Evolutionary conservation across 2,888 invertebrate species (phyloP), one percentile per base, ranked within the genome.

Genomic region (Argyra leucocephala): DNA sequence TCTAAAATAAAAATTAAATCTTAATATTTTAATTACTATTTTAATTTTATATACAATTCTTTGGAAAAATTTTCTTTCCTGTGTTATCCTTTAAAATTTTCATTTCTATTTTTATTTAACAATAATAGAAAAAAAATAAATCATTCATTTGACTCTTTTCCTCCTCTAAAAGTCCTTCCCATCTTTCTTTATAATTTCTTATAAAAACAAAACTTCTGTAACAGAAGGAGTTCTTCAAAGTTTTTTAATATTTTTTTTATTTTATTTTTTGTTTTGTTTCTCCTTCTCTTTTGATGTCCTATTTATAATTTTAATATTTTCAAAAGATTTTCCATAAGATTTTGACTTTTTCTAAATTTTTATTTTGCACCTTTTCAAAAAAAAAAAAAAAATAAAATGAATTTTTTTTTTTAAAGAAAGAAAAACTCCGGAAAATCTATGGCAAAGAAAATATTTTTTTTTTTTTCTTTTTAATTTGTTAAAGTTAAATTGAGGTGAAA

Each of bases 401-500:
- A 10, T 31, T 31, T 31, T 31, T 5, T 31, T 31, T 31, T 31
- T 31, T 31, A 9, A 48, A n/a, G 18, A 48, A 48, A 31, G 12
- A n/a, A 37, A 48, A 15, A 48, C 18, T 15, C 12, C 7, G 12
- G 7, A 31, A 31, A 31, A 31, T 31, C 7, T 10, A 31, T 4
- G 31, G 12, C 1, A 31, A 31, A 12, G 31, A 15, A 48, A 48
- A 48, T 18, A n/a, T 48, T 48, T 48, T 31, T 31, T 31, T 5
- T 31, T 31, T 31, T 31, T n/a, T 18, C 18, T 48, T 48, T n/a
- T 18, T 48, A 48, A 48, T 48, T 48, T 48, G 48, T 48, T 2
- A 48, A 48, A 12, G 48, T 48, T 48, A 48, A 48, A 48, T 48
- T 48, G 48, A 48, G 48, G 48, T 48, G 48, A 48, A 48, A 48